Evolutionary conservation across 2,888 invertebrate species (phyloP).

Genomic region (Stictocephala bisonia): DNA sequence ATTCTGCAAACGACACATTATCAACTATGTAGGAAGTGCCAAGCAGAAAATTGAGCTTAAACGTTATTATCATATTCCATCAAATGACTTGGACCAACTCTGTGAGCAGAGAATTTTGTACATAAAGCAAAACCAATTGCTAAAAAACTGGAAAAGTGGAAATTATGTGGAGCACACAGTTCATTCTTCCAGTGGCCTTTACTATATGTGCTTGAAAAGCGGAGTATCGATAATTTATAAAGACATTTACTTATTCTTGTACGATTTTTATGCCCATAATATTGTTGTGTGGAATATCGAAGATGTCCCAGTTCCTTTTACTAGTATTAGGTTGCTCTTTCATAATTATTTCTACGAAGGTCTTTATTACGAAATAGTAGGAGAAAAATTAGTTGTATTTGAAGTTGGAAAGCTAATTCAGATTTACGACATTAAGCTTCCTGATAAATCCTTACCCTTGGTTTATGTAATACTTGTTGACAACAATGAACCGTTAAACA

Average conservation of each 20-base stretch:
- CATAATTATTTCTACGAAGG: constrained; percentile 29
- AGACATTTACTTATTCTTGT: constrained; percentile 17
- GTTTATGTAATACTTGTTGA: constrained; percentile 7
- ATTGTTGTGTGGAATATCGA: constrained; percentile 28
- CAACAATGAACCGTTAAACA: constrained; percentile 1
- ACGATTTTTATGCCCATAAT: constrained; percentile 25
- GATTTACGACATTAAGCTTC: constrained; percentile 21
- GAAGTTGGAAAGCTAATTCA: constrained; percentile 31
- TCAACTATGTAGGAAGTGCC: background rate
- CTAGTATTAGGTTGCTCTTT: constrained; percentile 16
- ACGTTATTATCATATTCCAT: too few species aligned
- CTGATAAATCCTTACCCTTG: constrained; percentile 20
- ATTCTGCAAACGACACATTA: constrained; percentile 16
- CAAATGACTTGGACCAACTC: background rate
- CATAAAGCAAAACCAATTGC: constrained; percentile 23
- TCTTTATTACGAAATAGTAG: constrained; percentile 21
- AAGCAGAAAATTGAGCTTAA: background rate
- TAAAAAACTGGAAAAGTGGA: constrained; percentile 28
- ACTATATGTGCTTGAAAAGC: constrained; percentile 28
- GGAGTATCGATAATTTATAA: constrained; percentile 11
- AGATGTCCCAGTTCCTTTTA: constrained; percentile 10
- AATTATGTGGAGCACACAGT: constrained; percentile 21
- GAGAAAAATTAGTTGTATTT: constrained; percentile 2
- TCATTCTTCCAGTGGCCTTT: constrained; percentile 14
- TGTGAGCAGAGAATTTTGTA: background rate